Base-by-base conservation (phyloP, 2,113 vertebrate genomes). In the Phyllostomus discolor region DNA sequence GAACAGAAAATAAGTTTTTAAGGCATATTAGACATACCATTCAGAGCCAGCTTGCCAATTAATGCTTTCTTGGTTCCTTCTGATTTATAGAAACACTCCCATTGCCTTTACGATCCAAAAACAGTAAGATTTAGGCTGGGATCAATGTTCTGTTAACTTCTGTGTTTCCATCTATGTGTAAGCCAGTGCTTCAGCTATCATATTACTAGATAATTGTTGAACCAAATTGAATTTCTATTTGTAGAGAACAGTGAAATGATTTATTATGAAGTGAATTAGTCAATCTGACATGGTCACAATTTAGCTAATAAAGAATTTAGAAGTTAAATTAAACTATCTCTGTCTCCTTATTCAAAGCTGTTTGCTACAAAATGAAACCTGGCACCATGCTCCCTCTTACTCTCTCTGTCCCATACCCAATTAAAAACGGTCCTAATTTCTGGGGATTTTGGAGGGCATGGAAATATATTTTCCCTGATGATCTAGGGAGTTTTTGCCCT, bases 21-120 rank as follows among this genome's bases (percentile, higher is more conserved):
- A 33, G 73, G 73, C 73, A 33, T 28, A 48, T 33, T 48, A 76
- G 10, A 66, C 28, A 81, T 2, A 88, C 24, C 38, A 24, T 93
- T 72, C 31, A 93, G 35, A 95, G 43, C 35, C 62, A 72, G 33
- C 14, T 89, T 97, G 76, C 28, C 43, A 50, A 33, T 28, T 31
- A 46, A 69, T 81, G 3, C 14, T 72, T 66, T n/a, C 62, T 26
- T 76, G 66, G 24, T 19, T 92, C 5, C 19, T 48, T 81, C 12
- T 57, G 43, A 92, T 79, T 59, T 14, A n/a, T n/a, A 72, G 33
- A 81, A 82, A 94, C 70, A 48, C 20, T 57, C 15, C 22, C 22
- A 28, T 70, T 83, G 91, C 41, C 54, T 90, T 64, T 75, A 16
- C 10, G 20, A 33, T 4, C 11, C 31, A 35, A 86, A 33, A 82